phyloP scores from a whole-genome alignment of 1,140 invertebrate genomes.

The Lasaia peninsularis region DNA sequence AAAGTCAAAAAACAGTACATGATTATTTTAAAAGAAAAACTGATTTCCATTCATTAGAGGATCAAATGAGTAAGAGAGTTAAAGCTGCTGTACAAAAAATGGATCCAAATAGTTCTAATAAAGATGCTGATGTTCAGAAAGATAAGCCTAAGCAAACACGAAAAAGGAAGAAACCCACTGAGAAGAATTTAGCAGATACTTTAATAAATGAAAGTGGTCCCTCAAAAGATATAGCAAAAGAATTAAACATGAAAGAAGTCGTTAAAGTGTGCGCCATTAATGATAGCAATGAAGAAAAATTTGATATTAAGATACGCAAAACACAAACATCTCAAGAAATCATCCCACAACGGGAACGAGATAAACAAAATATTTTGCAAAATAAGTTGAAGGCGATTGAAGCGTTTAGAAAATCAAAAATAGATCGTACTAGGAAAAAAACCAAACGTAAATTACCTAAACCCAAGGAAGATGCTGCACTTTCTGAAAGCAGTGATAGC shows the following conservation, averaged over 20 bases:
- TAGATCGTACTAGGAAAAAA: conserved; percentile 76
- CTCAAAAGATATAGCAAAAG: conserved; percentile 33
- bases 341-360: conserved; percentile 86
- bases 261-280: conserved; percentile 7
- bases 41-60: conserved; percentile 60
- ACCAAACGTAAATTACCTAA: conserved; percentile 62
- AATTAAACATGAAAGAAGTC: conserved; percentile 35
- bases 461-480: conserved; percentile 79
- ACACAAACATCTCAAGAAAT: conserved; percentile 74
- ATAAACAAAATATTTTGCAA: conserved; percentile 80
- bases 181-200: not conserved
- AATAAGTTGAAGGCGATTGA: conserved; percentile 88
- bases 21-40: conserved; percentile 84
- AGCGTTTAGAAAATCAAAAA: conserved; percentile 83
- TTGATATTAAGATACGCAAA: conserved; percentile 53
- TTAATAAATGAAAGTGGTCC: conserved; percentile 24
- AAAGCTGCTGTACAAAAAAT: conserved; percentile 83
- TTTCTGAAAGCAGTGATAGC: conserved; percentile 83
- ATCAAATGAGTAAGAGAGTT: conserved; percentile 87
- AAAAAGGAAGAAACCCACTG: conserved; percentile 33
- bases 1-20: conserved; percentile 83
- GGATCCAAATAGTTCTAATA: conserved; percentile 37
- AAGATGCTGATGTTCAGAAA: conserved; percentile 25
- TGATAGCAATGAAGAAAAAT: conserved; percentile 30
- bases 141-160: conserved; percentile 31